These are phyloP conservation scores for Oryzias dopingdopingensis DNA, from an alignment of 2,797 vertebrate species.

Conservation along the genomic window DNA sequence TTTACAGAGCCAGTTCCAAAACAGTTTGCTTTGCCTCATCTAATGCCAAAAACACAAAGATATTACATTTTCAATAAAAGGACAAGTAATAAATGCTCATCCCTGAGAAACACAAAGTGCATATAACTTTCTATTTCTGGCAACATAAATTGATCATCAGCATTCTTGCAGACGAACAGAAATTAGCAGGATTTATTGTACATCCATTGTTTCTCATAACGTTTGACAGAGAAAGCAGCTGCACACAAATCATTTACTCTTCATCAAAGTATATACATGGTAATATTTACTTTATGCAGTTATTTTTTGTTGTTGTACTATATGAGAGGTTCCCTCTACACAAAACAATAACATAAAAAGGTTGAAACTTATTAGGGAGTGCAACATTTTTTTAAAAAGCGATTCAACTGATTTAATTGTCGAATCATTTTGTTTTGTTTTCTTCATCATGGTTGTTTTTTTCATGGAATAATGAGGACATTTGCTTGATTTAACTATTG, in stretches of 20 bases:
- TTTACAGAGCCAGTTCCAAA: too few species aligned
- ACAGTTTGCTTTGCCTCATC: not conserved
- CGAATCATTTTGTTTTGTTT: too few species aligned
- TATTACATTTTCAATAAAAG: constrained; percentile 2
- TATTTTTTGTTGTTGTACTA: too few species aligned
- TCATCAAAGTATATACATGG: not conserved
- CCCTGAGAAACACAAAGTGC: not conserved
- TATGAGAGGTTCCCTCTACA: too few species aligned
- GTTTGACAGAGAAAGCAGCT: not conserved
- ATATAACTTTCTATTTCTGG: not conserved
- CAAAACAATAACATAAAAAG: too few species aligned
- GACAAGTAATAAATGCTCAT: not conserved
- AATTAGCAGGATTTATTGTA: not conserved
- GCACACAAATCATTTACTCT: not conserved
- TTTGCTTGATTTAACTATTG: too few species aligned
- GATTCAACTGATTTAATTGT: too few species aligned
- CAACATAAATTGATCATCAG: constrained; percentile 4
- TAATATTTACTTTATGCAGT: too few species aligned
- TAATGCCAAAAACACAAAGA: not conserved
- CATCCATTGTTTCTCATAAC: not conserved
- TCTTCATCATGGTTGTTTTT: too few species aligned
- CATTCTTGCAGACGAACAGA: not conserved
- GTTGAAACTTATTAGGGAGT: too few species aligned
- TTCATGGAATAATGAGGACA: too few species aligned
- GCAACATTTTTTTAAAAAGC: too few species aligned